A percentile compares a stretch with the other conserved stretches of the same genome.
phyloP scores from a whole-genome alignment of 1,140 invertebrate genomes.

The Pogonognathellus flavescens region DNA sequence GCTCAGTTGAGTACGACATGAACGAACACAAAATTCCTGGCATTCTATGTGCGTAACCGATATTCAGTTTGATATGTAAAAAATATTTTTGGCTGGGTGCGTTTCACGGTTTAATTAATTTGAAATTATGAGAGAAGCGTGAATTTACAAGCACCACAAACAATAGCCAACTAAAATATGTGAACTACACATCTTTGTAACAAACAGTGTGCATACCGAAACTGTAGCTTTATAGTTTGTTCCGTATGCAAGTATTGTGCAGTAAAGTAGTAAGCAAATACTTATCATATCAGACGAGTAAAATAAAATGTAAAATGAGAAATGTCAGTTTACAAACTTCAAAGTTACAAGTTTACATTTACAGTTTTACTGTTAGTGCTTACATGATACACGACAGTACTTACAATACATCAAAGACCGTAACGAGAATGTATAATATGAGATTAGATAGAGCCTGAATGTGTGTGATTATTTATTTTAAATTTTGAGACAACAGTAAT shows the following conservation, averaged over 20 bases:
- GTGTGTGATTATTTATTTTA: too few relatives aligned
- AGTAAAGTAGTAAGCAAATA: too few relatives aligned
- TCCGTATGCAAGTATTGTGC: conserved; percentile 27
- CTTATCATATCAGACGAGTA: too few relatives aligned
- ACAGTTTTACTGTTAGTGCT: too few relatives aligned
- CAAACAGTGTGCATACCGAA: background rate
- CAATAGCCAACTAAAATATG: background rate
- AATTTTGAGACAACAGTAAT: too few relatives aligned
- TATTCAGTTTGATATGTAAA: conserved; percentile 31
- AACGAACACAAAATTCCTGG: conserved; percentile 3
- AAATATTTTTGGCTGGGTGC: conserved; percentile 18
- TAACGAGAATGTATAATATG: too few relatives aligned
- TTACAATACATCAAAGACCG: too few relatives aligned
- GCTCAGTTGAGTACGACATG: background rate
- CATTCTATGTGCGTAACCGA: conserved; percentile 25
- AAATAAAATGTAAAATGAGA: too few relatives aligned
- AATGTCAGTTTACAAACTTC: too few relatives aligned
- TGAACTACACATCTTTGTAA: background rate
- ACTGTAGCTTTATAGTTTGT: background rate
- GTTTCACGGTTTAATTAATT: conserved; percentile 33
- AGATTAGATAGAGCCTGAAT: too few relatives aligned
- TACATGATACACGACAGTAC: too few relatives aligned
- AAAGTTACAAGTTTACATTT: too few relatives aligned
- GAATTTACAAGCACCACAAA: background rate
- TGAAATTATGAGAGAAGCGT: conserved; percentile 36